Evolutionary conservation across 1,140 invertebrate genomes (phyloP).

Genomic region (Drosophila neocordata): DNA sequence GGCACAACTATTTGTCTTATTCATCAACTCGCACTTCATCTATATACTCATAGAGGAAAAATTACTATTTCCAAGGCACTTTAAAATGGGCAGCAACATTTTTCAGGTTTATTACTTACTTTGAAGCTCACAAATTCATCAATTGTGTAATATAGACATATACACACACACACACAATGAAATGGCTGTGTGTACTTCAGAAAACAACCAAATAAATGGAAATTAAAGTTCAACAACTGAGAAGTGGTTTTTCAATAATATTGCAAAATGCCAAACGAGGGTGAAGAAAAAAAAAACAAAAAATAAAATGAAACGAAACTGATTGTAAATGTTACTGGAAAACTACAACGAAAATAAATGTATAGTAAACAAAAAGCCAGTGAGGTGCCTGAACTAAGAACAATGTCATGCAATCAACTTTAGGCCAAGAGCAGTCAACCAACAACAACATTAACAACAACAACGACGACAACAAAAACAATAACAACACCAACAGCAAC

Average conservation of each 20-base stretch:
- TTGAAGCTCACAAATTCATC: conserved; percentile 38
- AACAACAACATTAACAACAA: neutral
- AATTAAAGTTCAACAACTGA: conserved; percentile 31
- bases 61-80: conserved; percentile 7
- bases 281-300: conserved; percentile 1
- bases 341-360: conserved; percentile 44
- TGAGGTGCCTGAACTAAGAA: conserved; percentile 39
- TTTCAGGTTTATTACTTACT: conserved; percentile 53
- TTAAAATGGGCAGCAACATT: conserved; percentile 27
- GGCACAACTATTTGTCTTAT: conserved; percentile 47
- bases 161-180: conserved; percentile 27
- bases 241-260: conserved; percentile 38
- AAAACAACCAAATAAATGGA: conserved; percentile 27
- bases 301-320: conserved; percentile 9
- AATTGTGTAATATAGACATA: conserved; percentile 15
- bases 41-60: neutral
- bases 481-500: conserved; percentile 3
- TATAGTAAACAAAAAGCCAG: conserved; percentile 33
- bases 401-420: conserved; percentile 65
- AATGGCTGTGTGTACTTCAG: conserved; percentile 35
- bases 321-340: conserved; percentile 32
- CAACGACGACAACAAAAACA: conserved; percentile 2
- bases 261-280: conserved; percentile 27
- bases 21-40: conserved; percentile 30
- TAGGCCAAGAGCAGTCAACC: conserved; percentile 50